phyloP scores from a whole-genome alignment of 2,888 invertebrate species.

The Lasioglossum vierecki region DNA sequence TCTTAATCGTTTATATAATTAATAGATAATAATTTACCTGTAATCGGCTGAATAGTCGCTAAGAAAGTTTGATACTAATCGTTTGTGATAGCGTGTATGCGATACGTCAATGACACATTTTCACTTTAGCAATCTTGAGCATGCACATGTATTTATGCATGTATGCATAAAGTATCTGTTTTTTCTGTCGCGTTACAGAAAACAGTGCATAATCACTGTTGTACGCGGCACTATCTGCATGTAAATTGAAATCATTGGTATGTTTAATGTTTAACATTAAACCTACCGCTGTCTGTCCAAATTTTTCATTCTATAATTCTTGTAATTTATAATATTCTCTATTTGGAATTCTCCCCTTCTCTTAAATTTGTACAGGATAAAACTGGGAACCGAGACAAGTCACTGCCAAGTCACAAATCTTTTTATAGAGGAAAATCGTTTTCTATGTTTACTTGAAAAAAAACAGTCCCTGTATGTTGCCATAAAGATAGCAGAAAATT shows the following conservation, averaged over 20 bases:
- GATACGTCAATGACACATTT: constrained; percentile 38
- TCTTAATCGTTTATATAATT: not conserved
- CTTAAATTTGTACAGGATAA: not conserved
- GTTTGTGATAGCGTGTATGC: constrained; percentile 26
- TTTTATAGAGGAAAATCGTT: too few relatives aligned
- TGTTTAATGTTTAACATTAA: too few relatives aligned
- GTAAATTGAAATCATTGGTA: not conserved
- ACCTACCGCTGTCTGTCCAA: too few relatives aligned
- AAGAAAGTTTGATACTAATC: constrained; percentile 29
- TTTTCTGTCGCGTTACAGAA: not conserved
- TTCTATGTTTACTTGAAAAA: too few relatives aligned
- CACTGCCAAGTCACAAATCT: too few relatives aligned
- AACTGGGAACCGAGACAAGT: too few relatives aligned
- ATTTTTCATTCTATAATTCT: too few relatives aligned
- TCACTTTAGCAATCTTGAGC: constrained; percentile 10
- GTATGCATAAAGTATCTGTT: not conserved
- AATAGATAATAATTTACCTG: not conserved
- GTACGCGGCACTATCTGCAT: not conserved
- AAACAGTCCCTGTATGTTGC: too few relatives aligned
- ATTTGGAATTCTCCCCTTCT: not conserved
- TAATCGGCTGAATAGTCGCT: constrained; percentile 17
- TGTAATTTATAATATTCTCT: too few relatives aligned
- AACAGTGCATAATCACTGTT: constrained; percentile 12
- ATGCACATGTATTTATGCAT: constrained; percentile 28
- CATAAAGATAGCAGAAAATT: not conserved